A percentile compares a stretch with the other conserved stretches of the same genome.
These are phyloP conservation scores for Aspidiotus rigidus DNA, from an alignment of 2,888 invertebrate species.

Conservation along the genomic window DNA sequence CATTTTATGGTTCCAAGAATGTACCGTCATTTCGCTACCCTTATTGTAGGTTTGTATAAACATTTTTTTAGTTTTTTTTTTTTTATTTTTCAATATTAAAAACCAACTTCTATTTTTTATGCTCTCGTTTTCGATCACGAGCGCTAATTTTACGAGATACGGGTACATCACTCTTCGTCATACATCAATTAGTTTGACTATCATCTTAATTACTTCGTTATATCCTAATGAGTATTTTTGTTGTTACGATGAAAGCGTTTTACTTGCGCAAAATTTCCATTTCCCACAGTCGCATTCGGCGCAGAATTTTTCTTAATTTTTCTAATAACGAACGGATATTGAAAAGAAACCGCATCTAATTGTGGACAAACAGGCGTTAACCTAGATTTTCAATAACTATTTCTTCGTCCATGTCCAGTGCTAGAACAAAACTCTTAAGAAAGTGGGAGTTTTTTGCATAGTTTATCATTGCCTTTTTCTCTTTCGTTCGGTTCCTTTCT, in stretches of 20 bases:
- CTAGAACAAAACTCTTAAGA: neutral
- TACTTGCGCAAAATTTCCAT: neutral
- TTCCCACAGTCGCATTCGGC: neutral
- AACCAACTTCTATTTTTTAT: conserved; percentile 14
- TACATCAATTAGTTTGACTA: conserved; percentile 29
- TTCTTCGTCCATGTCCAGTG: conserved; percentile 7
- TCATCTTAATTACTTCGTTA: conserved; percentile 3
- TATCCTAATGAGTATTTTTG: conserved; percentile 8
- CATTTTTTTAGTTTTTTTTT: neutral
- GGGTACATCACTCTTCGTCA: neutral
- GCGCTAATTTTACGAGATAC: conserved; percentile 9
- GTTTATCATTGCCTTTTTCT: neutral
- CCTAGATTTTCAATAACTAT: conserved; percentile 21
- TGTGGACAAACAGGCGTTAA: conserved; percentile 30
- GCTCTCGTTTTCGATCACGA: conserved; percentile 19
- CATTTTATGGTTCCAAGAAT: neutral
- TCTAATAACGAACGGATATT: conserved; percentile 27
- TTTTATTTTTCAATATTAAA: neutral
- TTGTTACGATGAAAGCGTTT: conserved; percentile 8
- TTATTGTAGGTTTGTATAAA: neutral
- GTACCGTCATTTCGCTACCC: neutral
- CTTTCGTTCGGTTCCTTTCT: neutral
- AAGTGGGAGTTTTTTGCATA: conserved; percentile 13
- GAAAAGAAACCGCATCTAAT: conserved; percentile 32
- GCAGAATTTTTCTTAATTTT: conserved; percentile 16